phyloP scores from a whole-genome alignment of 2,888 invertebrate species.

The Tetheella fluctuosa region DNA sequence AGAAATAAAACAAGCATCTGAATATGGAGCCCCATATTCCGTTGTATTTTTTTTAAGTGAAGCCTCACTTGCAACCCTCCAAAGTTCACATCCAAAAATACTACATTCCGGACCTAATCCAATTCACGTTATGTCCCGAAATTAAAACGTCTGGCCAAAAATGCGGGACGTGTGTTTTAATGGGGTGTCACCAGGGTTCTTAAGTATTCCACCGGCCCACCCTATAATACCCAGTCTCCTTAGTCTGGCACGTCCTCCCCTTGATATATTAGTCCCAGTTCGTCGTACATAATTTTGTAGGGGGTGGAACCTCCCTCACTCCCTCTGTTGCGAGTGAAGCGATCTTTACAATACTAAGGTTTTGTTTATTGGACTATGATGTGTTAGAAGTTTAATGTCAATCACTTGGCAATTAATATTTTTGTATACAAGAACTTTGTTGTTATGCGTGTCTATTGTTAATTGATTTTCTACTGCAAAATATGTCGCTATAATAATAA shows the following conservation, averaged over 20 bases:
- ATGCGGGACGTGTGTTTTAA: conserved; percentile 83
- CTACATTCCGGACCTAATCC: conserved; percentile 45
- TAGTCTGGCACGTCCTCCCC: conserved; percentile 84
- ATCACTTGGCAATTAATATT: conserved; percentile 20
- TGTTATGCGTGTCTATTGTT: background rate
- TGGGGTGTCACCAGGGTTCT: conserved; percentile 83
- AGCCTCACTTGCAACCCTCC: background rate
- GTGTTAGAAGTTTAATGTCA: conserved; percentile 50
- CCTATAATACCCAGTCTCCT: conserved; percentile 83
- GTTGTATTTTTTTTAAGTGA: background rate
- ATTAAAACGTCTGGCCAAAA: conserved; percentile 82
- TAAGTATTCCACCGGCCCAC: conserved; percentile 83
- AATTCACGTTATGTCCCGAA: conserved; percentile 60
- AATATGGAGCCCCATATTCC: no score
- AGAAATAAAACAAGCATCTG: conserved; percentile 2
- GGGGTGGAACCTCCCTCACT: conserved; percentile 67
- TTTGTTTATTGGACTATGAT: conserved; percentile 80
- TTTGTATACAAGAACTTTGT: background rate
- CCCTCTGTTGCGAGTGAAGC: conserved; percentile 60
- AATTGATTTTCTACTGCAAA: no score
- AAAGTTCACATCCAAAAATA: conserved; percentile 21
- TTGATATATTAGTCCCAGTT: conserved; percentile 84
- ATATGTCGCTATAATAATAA: no score
- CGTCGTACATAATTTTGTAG: conserved; percentile 85
- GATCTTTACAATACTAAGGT: conserved; percentile 79